phyloP scores from a whole-genome alignment of 2,888 invertebrate species.

The Cephus pulcher region DNA sequence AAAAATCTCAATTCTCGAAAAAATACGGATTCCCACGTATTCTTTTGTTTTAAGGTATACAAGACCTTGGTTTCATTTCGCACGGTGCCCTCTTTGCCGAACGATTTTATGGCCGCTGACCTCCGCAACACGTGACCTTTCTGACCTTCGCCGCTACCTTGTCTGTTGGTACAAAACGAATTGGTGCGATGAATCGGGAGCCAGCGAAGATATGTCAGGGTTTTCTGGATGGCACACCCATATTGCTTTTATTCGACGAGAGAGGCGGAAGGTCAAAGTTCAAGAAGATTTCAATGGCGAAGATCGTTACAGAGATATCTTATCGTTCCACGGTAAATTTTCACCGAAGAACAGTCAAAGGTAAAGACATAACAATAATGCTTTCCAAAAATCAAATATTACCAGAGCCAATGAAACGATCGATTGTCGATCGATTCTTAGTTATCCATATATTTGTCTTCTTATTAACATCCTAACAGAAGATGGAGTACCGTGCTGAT shows the following conservation, averaged over 20 bases:
- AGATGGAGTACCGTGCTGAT: not conserved
- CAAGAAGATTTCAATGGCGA: not conserved
- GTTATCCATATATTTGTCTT: not conserved
- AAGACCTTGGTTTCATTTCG: not conserved
- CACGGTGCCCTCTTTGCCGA: not conserved
- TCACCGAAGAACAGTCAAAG: not conserved
- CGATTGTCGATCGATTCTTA: not conserved
- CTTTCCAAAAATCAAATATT: not conserved
- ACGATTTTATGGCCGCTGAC: not conserved
- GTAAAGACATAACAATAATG: not conserved
- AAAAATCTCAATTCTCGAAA: not conserved
- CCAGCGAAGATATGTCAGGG: not conserved
- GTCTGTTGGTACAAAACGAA: not conserved
- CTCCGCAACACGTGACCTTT: not conserved
- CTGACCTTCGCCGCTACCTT: not conserved
- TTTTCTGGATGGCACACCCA: not conserved
- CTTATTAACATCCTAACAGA: not conserved
- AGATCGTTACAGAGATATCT: not conserved
- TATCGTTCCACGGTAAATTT: not conserved
- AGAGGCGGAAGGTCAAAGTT: not conserved
- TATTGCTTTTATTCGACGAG: not conserved
- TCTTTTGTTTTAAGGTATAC: not conserved
- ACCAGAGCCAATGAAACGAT: not conserved
- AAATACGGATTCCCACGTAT: not conserved
- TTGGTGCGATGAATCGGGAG: not conserved